A percentile compares a stretch with the other conserved stretches of the same genome.
phyloP scores from a whole-genome alignment of 2,113 vertebrate genomes.

The Plecturocebus donacophilus region DNA sequence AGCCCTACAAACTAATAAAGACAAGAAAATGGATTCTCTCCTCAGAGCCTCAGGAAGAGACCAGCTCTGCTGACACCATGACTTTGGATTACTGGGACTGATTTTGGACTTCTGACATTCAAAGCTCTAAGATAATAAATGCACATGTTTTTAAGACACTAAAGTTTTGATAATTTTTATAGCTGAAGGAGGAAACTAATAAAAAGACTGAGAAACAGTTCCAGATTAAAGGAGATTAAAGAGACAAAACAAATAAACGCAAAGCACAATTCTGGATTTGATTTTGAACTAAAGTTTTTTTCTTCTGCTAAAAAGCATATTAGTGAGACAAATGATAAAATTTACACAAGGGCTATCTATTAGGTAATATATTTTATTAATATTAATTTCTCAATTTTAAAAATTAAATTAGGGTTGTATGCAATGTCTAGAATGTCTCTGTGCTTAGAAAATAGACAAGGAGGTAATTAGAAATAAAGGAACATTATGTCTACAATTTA shows the following conservation, averaged over 20 bases:
- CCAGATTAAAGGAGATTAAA: background rate
- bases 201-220: background rate
- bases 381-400: background rate
- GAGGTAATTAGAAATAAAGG: background rate
- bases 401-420: background rate
- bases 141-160: background rate
- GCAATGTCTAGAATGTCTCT: background rate
- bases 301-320: background rate
- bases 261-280: background rate
- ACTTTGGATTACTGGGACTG: background rate
- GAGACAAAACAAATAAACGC: background rate
- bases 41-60: background rate
- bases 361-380: background rate
- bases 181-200: background rate
- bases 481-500: background rate
- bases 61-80: background rate
- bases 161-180: background rate
- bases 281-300: background rate
- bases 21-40: background rate
- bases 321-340: background rate
- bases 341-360: background rate
- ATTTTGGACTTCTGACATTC: background rate
- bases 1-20: background rate
- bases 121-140: background rate
- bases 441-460: background rate